Base-by-base conservation (phyloP, 2,797 vertebrate genomes). In the Arrhamphus sclerolepis region DNA sequence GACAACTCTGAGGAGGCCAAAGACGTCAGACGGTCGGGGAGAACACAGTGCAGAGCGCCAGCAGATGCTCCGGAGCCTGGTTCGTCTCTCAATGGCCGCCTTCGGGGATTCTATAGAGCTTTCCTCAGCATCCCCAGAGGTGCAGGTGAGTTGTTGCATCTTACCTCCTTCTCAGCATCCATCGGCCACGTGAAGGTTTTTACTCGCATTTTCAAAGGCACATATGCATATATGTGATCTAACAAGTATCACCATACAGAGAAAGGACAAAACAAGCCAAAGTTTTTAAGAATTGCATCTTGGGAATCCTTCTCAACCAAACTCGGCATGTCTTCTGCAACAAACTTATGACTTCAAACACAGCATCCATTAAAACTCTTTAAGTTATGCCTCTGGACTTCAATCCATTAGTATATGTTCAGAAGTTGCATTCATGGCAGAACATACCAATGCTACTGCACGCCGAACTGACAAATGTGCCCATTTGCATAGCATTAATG, bases 21-120 rank as follows among this genome's bases (percentile, higher is more conserved):
- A 84, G 66, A 87, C 77, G 31, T 64, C 61, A 0, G 87, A 92
- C 20, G 77, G 74, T 1, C 70, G 60, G 14, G 83, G 63, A 2
- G 44, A 73, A 0, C 85, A 81, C 0, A 89, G 92, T 0, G 83
- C 92, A 38, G 92, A 93, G 5, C 95, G 94, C 66, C 92, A 77
- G 17, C 92, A 93, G 82, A 95, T 98, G 70, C 92, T 98, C 46
- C 88, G 93, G 55, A 96, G 95, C 82, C 89, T 99, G 77, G 95
- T 98, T 6, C 91, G 96, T 2, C 85, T 99, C 40, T 99, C 97
- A 0, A 95, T 98, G 93, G 96, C 95, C 5, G 96, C 96, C 0
- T 92, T 98, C 7, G 94, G 95, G 0, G 96, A 96, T 72, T 88
- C 93, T 2, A 91, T 90, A 0, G 93, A 97, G 66, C 93, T 96